Conservation (phyloP, 2,797 vertebrate genomes). For the Danionella dracula region DNA sequence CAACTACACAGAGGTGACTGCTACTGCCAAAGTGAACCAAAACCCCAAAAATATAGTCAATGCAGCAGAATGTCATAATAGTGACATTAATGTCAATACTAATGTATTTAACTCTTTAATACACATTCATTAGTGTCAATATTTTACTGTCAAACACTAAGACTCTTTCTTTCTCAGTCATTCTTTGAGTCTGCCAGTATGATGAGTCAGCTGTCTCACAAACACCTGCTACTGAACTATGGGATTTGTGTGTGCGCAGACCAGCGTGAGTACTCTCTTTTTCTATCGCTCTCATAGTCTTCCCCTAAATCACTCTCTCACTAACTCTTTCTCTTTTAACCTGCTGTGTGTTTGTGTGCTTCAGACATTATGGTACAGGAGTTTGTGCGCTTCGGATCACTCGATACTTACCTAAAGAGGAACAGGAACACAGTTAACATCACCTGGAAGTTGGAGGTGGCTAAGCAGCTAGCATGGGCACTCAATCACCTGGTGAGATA, state of each 20-base stretch:
- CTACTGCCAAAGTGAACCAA: too few species aligned
- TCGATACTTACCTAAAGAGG: conserved; percentile 93
- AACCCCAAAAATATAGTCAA: too few species aligned
- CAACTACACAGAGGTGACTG: conserved; percentile 83
- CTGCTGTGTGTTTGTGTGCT: not conserved
- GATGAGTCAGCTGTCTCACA: conserved; percentile 98
- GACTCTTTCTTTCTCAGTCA: conserved; percentile 68
- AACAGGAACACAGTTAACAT: conserved; percentile 87
- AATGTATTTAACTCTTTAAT: too few species aligned
- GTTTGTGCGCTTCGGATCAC: conserved; percentile 88
- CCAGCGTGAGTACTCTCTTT: conserved; percentile 81
- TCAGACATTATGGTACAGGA: conserved; percentile 97
- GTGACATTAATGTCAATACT: too few species aligned
- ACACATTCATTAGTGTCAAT: too few species aligned
- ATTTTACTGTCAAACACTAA: too few species aligned
- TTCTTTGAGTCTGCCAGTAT: conserved; percentile 98
- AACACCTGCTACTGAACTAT: conserved; percentile 90
- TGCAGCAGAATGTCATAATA: too few species aligned
- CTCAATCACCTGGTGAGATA: conserved; percentile 91
- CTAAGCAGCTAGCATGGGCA: conserved; percentile 93
- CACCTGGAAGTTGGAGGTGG: conserved; percentile 95
- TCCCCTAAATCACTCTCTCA: not conserved
- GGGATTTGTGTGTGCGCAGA: conserved; percentile 93
- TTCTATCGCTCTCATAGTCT: not conserved
- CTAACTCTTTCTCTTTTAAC: not conserved